Base-by-base conservation (phyloP, 37 sponge, comb jelly and placozoan genomes). In the Hexactinellida sp. region DNA sequence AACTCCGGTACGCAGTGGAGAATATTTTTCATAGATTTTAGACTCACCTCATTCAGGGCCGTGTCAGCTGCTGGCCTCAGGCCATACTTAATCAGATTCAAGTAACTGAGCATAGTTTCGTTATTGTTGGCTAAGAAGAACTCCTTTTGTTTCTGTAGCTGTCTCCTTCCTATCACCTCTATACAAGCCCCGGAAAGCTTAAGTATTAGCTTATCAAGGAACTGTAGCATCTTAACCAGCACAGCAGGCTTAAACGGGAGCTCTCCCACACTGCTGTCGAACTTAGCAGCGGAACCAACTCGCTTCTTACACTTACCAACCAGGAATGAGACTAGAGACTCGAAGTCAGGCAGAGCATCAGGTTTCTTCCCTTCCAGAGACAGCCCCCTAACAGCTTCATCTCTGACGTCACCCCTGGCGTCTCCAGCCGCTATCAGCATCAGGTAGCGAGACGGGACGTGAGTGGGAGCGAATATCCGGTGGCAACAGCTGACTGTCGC, bases 361-460 rank as follows among this genome's bases (percentile, higher is more conserved):
- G 21, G 3, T 63, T 63, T 63, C 25, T 32, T 63, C 13, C 76
- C 76, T 63, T 63, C 34, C 3, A 63, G 34, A 28, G 76, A 63
- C 76, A 63, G 30, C 13, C 76, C 76, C 32, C 76, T 7, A 63
- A 25, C 34, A 63, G 76, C 76, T 63, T 63, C 76, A n/a, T 63
- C 76, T n/a, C 76, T 63, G 76, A 63, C 76, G 30, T 63, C 76
- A 10, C 76, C 76, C 76, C 76, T 63, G 28, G 76, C 13, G 34
- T 63, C 76, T 23, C 76, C 76, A 63, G 76, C 76, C 5, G 28
- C 76, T 10, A 63, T 63, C 19, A 63, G 76, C 76, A 63, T 63
- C 19, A 63, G 76, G 13, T 63, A 63, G 34, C 76, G 76, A 63
- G 76, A 63, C 30, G 13, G 30, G 3, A n/a, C 34, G 76, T 63